Evolutionary conservation across 2,797 vertebrate genomes (phyloP).

Genomic region (Scarus forsteni): DNA sequence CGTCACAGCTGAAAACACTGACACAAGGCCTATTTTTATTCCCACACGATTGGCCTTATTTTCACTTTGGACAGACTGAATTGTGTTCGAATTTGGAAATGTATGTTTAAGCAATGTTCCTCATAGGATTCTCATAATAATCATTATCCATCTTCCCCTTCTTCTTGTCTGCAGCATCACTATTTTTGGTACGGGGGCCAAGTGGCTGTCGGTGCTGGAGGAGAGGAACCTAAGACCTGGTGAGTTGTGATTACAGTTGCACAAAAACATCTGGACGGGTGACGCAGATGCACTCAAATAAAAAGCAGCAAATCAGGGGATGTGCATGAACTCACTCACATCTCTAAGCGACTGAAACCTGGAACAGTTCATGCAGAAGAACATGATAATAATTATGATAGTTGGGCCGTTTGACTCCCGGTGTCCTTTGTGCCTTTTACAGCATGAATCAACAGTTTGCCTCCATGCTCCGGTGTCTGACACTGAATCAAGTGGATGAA

Average conservation of each 20-base stretch:
- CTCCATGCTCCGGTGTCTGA: conserved; percentile 36
- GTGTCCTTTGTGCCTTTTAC: conserved; percentile 51
- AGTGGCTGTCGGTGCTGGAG: conserved; percentile 95
- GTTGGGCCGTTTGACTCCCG: conserved; percentile 41
- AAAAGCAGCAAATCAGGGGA: conserved; percentile 15
- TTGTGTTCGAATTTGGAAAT: not conserved
- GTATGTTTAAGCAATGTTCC: not conserved
- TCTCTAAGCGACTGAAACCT: conserved; percentile 25
- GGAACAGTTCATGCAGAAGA: conserved; percentile 57
- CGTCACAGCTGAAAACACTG: conserved; percentile 39
- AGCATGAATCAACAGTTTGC: conserved; percentile 40
- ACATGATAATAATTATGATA: conserved; percentile 51
- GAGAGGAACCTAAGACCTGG: conserved; percentile 92
- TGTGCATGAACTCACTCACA: not conserved
- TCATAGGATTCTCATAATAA: conserved; percentile 5
- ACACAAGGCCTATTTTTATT: conserved; percentile 10
- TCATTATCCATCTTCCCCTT: conserved; percentile 1
- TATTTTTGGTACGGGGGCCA: conserved; percentile 94
- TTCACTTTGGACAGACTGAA: not conserved
- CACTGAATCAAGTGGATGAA: conserved; percentile 50
- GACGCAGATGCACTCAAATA: conserved; percentile 43
- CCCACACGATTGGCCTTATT: conserved; percentile 2
- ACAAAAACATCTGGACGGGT: conserved; percentile 7
- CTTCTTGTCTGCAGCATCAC: conserved; percentile 87
- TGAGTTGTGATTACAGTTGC: conserved; percentile 72